These are phyloP conservation scores for Anseranas semipalmata DNA, from an alignment of 2,113 vertebrate species.

Conservation along the genomic window DNA sequence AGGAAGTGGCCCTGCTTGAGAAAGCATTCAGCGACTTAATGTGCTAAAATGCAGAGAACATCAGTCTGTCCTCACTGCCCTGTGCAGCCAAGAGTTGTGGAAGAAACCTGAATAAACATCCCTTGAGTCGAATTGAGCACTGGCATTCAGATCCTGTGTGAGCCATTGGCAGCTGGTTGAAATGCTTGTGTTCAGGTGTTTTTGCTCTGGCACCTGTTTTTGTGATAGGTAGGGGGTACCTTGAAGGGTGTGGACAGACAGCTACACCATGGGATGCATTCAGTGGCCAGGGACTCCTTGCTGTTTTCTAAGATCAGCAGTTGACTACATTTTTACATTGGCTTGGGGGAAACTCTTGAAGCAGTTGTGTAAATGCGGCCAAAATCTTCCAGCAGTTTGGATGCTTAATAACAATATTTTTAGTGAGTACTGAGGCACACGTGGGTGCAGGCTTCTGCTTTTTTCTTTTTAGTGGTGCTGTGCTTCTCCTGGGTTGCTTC, in stretches of 20 bases:
- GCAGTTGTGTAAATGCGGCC: not conserved
- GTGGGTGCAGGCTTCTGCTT: not conserved
- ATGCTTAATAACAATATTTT: not conserved
- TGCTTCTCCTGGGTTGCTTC: not conserved
- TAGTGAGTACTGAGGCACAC: not conserved
- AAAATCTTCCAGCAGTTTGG: not conserved
- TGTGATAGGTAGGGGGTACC: not conserved
- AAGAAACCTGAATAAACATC: not conserved
- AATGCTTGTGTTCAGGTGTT: not conserved
- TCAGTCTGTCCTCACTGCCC: not conserved
- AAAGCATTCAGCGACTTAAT: not conserved
- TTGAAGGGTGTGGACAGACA: not conserved
- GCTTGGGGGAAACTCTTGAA: not conserved
- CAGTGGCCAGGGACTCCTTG: not conserved
- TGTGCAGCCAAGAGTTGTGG: fast-evolving
- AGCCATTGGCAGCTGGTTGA: not conserved
- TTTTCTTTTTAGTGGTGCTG: not conserved
- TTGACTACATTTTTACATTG: not conserved
- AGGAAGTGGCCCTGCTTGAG: not conserved
- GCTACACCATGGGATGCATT: not conserved
- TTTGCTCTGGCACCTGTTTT: not conserved
- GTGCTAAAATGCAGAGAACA: not conserved
- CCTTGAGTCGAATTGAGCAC: fast-evolving
- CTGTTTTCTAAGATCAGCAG: not conserved
- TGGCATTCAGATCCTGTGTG: not conserved